Conservation (phyloP, 2,113 vertebrate genomes). For the Gallinago undulata region DNA sequence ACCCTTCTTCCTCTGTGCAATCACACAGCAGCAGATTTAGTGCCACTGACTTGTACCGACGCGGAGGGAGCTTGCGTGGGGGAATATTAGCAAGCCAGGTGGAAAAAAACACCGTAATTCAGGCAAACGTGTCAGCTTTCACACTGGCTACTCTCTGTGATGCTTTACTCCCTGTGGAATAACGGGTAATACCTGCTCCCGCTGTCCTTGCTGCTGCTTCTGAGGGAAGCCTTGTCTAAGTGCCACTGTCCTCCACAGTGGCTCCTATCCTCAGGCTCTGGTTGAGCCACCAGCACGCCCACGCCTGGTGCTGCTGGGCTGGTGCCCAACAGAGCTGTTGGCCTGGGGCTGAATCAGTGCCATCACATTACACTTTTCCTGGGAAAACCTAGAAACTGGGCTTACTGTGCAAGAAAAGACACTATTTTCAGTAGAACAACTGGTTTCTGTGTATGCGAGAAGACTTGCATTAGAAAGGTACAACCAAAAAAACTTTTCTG, state of each 20-base stretch:
- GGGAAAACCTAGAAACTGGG: not conserved
- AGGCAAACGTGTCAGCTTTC: not conserved
- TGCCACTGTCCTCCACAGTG: not conserved
- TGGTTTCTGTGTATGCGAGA: not conserved
- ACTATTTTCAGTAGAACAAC: not conserved
- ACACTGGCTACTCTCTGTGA: not conserved
- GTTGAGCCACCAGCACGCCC: not conserved
- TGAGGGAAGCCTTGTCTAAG: not conserved
- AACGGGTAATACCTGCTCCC: not conserved
- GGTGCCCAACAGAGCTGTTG: too few relatives aligned
- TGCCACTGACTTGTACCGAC: accelerated
- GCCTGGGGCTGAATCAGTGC: too few relatives aligned
- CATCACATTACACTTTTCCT: not conserved
- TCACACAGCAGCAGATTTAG: not conserved
- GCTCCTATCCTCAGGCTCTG: not conserved
- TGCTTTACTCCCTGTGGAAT: not conserved
- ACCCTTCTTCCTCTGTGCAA: not conserved
- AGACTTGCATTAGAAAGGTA: accelerated
- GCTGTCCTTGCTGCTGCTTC: not conserved
- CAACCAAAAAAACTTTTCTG: not conserved
- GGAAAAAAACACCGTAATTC: not conserved
- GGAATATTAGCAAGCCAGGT: not conserved
- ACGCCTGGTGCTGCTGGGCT: not conserved
- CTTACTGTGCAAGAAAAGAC: not conserved
- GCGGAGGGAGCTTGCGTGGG: not conserved